Evolutionary conservation across 2,113 vertebrate genomes (phyloP).

Genomic region (Scopus umbretta): DNA sequence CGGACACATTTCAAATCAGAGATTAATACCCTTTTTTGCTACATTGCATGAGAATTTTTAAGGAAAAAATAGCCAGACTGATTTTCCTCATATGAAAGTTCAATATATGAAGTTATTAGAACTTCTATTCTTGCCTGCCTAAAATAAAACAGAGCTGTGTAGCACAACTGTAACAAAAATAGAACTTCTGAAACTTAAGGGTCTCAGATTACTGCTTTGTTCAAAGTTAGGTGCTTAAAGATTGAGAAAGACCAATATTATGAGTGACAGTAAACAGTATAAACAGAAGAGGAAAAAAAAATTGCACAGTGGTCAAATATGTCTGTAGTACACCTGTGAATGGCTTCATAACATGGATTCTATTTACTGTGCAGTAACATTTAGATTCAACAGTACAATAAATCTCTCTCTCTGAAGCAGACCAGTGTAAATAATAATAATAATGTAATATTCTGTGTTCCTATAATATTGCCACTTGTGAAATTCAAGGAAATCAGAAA

Average conservation of each 20-base stretch:
- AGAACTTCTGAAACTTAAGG: background rate
- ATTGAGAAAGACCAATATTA: background rate
- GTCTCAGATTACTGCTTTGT: background rate
- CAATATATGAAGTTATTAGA: background rate
- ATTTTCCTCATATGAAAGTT: background rate
- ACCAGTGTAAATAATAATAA: background rate
- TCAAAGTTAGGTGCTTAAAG: background rate
- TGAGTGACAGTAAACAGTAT: background rate
- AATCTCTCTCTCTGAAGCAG: slow-evolving; percentile 35
- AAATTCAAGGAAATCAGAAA: background rate
- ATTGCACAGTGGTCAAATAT: background rate
- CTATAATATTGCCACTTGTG: background rate
- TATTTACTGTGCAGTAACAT: background rate
- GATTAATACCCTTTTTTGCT: background rate
- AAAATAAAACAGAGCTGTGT: background rate
- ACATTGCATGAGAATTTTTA: background rate
- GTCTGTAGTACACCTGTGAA: background rate
- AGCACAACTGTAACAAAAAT: background rate
- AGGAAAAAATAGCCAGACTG: background rate
- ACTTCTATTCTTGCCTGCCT: background rate
- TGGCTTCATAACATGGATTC: background rate
- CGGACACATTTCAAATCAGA: background rate
- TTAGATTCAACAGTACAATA: background rate
- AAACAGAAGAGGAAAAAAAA: background rate
- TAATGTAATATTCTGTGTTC: background rate